phyloP scores from a whole-genome alignment of 2,888 invertebrate species.

The Caenorhabditis japonica region DNA sequence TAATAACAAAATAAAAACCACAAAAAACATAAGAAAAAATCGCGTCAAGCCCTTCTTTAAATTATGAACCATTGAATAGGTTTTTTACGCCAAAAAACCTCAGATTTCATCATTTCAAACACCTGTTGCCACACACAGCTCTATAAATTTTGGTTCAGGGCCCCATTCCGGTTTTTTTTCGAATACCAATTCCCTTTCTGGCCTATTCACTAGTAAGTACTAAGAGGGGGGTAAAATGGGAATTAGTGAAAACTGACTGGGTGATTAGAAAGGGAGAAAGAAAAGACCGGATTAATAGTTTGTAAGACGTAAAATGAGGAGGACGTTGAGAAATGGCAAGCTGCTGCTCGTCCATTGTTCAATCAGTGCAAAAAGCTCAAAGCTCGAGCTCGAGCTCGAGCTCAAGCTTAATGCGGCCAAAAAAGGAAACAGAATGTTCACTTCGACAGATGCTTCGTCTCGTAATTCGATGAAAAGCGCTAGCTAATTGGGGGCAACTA shows the following conservation, averaged over 20 bases:
- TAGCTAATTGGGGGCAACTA: too few relatives aligned
- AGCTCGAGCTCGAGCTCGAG: too few relatives aligned
- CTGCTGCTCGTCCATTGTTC: constrained; percentile 35
- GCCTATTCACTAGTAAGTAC: neutral
- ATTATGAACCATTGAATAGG: neutral
- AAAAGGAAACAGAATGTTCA: constrained; percentile 11
- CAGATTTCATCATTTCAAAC: neutral
- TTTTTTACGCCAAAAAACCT: too few relatives aligned
- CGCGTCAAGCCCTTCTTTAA: neutral
- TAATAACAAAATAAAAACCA: too few relatives aligned
- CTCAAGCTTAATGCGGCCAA: neutral
- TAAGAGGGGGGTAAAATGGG: neutral
- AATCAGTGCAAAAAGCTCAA: constrained; percentile 38
- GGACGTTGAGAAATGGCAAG: neutral
- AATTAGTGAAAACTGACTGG: constrained; percentile 12
- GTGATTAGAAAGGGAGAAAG: constrained; percentile 6
- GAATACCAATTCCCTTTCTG: neutral
- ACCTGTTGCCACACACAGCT: constrained; percentile 15
- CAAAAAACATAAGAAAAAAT: too few relatives aligned
- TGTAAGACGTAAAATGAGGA: too few relatives aligned
- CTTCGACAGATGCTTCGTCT: too few relatives aligned
- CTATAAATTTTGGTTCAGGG: neutral
- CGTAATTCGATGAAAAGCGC: too few relatives aligned
- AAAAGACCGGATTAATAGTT: constrained; percentile 38
- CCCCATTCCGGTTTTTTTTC: neutral